These are phyloP conservation scores for Caenorhabditis elegans DNA, from an alignment of 1,140 invertebrate species.

Conservation along the genomic window WBcel235 BX284605.5:6508501-6509000, in stretches of 20 bases:
- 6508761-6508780: constrained; percentile 47
- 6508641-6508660: constrained; percentile 44
- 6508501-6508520: neutral
- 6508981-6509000: no score
- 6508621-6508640: constrained; percentile 46
- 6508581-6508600: constrained; percentile 47
- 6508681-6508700: constrained; percentile 40
- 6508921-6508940: no score
- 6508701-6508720: neutral
- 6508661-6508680: constrained; percentile 38
- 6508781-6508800: constrained; percentile 11
- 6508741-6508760: constrained; percentile 48
- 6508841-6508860: constrained; percentile 13
- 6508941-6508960: no score
- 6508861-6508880: neutral
- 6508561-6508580: neutral
- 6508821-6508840: neutral
- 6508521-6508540: neutral
- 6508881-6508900: no score
- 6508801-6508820: neutral
- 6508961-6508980: no score
- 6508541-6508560: neutral
- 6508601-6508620: constrained; percentile 44
- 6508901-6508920: no score
- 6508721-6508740: constrained; percentile 31